phyloP scores from a whole-genome alignment of 2,888 invertebrate genomes.

The Augochlorella aurata region DNA sequence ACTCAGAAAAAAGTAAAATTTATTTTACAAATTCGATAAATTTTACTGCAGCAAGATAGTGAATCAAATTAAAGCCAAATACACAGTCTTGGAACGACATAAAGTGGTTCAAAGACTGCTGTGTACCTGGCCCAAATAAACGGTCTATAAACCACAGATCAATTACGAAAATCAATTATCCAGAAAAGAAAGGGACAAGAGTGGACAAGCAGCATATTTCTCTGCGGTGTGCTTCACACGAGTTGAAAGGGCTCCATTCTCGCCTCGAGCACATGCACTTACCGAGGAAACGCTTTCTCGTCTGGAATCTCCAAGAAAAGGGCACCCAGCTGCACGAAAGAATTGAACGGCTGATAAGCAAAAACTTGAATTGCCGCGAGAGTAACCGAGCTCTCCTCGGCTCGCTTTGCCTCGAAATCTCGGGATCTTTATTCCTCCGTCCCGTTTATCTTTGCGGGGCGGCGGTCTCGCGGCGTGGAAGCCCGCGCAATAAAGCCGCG shows the following conservation, averaged over 20 bases:
- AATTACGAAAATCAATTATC: background rate
- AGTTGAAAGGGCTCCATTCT: background rate
- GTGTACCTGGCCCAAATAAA: too few relatives aligned
- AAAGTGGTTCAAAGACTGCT: too few relatives aligned
- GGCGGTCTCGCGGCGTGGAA: background rate
- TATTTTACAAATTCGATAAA: too few relatives aligned
- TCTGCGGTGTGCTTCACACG: background rate
- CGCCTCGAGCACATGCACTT: background rate
- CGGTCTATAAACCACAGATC: too few relatives aligned
- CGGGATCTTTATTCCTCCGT: background rate
- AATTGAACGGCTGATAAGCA: constrained; percentile 13
- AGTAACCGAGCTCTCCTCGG: background rate
- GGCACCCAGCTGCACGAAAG: background rate
- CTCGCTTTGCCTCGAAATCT: background rate
- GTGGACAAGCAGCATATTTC: background rate
- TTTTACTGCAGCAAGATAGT: too few relatives aligned
- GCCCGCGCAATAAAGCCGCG: constrained; percentile 9
- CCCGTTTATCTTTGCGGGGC: background rate
- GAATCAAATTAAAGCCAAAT: too few relatives aligned
- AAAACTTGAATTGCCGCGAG: background rate
- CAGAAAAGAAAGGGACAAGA: background rate
- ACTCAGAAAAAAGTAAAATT: too few relatives aligned
- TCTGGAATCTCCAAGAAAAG: background rate
- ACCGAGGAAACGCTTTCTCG: background rate
- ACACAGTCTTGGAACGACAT: too few relatives aligned